A percentile compares a stretch with the other conserved stretches of the same genome.
Conservation (phyloP, 2,888 invertebrate species). For the Leptopilina drosophilae region DNA sequence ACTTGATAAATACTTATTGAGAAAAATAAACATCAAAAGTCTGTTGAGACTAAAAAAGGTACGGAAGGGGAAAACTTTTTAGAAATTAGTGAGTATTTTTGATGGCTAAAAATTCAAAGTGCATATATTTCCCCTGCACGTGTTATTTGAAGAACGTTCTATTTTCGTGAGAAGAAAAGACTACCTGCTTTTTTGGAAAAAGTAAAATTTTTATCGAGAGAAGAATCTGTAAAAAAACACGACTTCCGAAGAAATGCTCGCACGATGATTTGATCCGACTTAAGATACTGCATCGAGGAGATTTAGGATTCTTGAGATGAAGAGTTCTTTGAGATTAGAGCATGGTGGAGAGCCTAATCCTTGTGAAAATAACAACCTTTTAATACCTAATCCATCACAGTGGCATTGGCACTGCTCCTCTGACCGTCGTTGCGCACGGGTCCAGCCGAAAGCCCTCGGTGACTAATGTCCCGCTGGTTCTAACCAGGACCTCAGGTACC, state of each 20-base stretch:
- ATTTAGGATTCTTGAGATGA: conserved; percentile 8
- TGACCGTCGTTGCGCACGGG: background rate
- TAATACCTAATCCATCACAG: conserved; percentile 72
- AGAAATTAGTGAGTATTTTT: no score
- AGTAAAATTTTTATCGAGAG: conserved; percentile 2
- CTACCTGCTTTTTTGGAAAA: background rate
- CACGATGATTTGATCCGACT: conserved; percentile 23
- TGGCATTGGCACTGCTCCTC: conserved; percentile 37
- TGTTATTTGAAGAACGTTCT: no score
- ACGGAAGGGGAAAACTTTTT: no score
- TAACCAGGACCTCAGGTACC: conserved; percentile 51
- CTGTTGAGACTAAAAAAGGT: no score
- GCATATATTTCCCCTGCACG: no score
- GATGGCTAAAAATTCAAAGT: no score
- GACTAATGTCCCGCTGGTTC: conserved; percentile 59
- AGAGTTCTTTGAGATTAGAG: conserved; percentile 16
- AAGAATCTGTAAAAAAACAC: conserved; percentile 50
- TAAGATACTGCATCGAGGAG: conserved; percentile 23
- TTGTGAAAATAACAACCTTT: conserved; percentile 74
- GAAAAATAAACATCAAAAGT: no score
- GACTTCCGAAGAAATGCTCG: conserved; percentile 53
- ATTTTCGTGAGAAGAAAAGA: background rate
- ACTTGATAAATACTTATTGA: background rate
- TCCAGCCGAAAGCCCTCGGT: conserved; percentile 28
- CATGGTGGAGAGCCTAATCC: conserved; percentile 64